Conservation (phyloP, 2,113 vertebrate genomes). For the Abramis brama region DNA sequence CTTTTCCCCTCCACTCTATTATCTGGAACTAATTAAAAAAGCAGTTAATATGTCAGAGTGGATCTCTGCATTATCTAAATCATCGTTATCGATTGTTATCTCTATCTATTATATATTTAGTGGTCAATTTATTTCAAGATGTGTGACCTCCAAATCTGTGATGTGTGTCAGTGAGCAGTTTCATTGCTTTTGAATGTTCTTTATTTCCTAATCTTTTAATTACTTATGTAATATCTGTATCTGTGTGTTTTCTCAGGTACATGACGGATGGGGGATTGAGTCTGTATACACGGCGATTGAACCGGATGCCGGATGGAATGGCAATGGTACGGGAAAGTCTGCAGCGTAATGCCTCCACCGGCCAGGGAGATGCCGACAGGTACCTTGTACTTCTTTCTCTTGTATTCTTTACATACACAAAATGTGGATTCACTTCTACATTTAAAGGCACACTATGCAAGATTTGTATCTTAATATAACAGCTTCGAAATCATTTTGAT, state of each 20-base stretch:
- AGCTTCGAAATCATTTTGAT: too few relatives aligned
- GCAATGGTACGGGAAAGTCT: slow-evolving; percentile 90
- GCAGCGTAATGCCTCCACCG: slow-evolving; percentile 83
- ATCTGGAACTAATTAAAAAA: too few relatives aligned
- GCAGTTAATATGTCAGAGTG: not conserved
- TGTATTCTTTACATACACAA: not conserved
- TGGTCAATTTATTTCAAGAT: not conserved
- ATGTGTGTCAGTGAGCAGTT: not conserved
- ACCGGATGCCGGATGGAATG: slow-evolving; percentile 93
- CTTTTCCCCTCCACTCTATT: too few relatives aligned
- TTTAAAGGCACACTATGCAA: not conserved
- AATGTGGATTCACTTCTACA: not conserved
- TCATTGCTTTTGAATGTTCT: not conserved
- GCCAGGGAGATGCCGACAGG: slow-evolving; percentile 97
- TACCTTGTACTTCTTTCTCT: slow-evolving; percentile 55
- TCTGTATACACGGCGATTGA: slow-evolving; percentile 90
- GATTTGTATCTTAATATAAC: too few relatives aligned
- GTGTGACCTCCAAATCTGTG: not conserved
- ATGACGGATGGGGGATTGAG: slow-evolving; percentile 95
- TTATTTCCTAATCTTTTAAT: not conserved
- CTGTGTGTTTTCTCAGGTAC: slow-evolving; percentile 78
- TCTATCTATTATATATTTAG: not conserved
- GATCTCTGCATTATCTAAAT: not conserved
- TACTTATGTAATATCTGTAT: not conserved
- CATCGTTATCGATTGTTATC: not conserved